These are phyloP conservation scores for Gorilla gorilla DNA, from an alignment of 2,113 vertebrate species.

Conservation along the genomic window DNA sequence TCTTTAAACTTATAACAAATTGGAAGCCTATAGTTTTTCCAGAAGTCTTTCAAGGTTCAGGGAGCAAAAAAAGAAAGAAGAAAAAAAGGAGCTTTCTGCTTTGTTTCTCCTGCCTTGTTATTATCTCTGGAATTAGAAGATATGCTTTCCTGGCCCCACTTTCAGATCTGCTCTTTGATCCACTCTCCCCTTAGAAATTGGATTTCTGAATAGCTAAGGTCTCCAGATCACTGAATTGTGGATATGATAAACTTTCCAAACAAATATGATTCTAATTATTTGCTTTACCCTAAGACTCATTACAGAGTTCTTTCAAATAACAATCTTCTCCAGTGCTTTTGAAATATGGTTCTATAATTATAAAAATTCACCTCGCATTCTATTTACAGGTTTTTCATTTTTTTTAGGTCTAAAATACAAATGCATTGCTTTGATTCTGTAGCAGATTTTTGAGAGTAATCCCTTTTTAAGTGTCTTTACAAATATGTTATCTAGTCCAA, in stretches of 20 bases:
- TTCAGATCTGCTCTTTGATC: neutral
- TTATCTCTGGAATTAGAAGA: neutral
- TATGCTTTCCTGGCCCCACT: neutral
- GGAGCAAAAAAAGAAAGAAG: neutral
- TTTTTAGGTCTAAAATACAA: conserved; percentile 42
- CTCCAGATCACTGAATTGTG: neutral
- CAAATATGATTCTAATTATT: conserved; percentile 31
- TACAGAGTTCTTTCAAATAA: conserved; percentile 30
- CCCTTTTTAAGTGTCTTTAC: neutral
- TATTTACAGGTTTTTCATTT: conserved; percentile 40
- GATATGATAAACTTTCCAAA: conserved; percentile 1
- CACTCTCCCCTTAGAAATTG: neutral
- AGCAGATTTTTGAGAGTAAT: conserved; percentile 46
- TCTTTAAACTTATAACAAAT: conserved; percentile 8
- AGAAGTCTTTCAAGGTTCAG: conserved; percentile 19
- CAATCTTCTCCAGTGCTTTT: conserved; percentile 29
- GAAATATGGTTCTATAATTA: conserved; percentile 43
- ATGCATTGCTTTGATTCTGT: conserved; percentile 51
- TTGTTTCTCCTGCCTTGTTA: neutral
- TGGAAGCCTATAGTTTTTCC: neutral
- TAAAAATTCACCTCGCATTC: conserved; percentile 40
- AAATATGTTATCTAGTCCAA: conserved; percentile 30
- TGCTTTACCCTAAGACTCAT: conserved; percentile 35
- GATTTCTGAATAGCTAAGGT: neutral
- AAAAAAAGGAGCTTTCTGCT: neutral